phyloP scores from a whole-genome alignment of 2,888 invertebrate species.

The Epinotia bilunana region DNA sequence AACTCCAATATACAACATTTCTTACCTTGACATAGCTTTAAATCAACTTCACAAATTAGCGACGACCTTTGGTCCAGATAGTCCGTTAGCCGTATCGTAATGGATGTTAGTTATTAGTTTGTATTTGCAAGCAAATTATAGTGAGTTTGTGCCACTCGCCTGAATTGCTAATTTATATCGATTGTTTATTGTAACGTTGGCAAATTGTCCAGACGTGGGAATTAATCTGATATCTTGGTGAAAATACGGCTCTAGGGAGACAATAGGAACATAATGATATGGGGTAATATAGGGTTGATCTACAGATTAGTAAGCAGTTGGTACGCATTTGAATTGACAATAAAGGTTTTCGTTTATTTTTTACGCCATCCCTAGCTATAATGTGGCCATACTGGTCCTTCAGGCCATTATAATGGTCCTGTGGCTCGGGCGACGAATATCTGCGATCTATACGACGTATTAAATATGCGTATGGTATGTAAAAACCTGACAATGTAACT shows the following conservation, averaged over 20 bases:
- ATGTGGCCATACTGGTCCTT: too few species aligned
- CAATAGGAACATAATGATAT: background rate
- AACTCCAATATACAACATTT: constrained; percentile 18
- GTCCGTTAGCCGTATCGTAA: constrained; percentile 18
- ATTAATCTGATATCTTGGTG: background rate
- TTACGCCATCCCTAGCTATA: background rate
- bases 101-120: constrained; percentile 37
- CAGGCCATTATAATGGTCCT: too few species aligned
- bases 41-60: constrained; percentile 38
- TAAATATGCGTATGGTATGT: too few species aligned
- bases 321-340: background rate
- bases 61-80: constrained; percentile 37
- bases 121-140: constrained; percentile 28
- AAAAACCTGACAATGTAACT: too few species aligned
- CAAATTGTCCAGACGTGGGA: background rate
- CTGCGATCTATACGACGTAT: background rate
- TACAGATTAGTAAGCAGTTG: background rate
- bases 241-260: background rate
- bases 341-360: too few species aligned
- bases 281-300: background rate
- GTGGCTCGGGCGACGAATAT: background rate
- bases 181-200: constrained; percentile 18
- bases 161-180: constrained; percentile 30
- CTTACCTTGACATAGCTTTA: constrained; percentile 24
- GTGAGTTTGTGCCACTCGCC: background rate